Percentiles rank a stretch among this genome's conserved stretches.
Conservation (phyloP, 2,888 invertebrate species). For the Trissolcus japonicus region DNA sequence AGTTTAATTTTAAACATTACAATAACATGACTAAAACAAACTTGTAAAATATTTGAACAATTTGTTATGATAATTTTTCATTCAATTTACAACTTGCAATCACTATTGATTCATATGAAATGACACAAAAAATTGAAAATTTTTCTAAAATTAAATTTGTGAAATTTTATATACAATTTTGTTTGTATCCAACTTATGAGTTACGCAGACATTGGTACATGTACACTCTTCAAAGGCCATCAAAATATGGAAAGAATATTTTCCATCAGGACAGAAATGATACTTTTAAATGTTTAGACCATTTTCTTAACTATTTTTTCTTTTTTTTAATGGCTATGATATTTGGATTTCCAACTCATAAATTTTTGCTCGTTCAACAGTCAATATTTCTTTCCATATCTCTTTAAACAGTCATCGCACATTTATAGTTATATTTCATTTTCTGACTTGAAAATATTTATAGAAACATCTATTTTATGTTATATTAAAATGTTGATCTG, state of each 20-base stretch:
- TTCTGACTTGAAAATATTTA: constrained; percentile 3
- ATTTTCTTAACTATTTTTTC: not conserved
- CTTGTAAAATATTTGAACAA: not conserved
- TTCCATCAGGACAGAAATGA: not conserved
- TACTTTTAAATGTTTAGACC: not conserved
- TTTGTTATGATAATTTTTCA: constrained; percentile 3
- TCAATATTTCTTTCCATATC: constrained; percentile 5
- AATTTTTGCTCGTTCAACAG: constrained; percentile 3
- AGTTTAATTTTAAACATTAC: too few relatives aligned
- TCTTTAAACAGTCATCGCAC: not conserved
- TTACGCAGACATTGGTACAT: constrained; percentile 19
- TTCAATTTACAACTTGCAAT: constrained; percentile 9
- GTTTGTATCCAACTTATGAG: constrained; percentile 9
- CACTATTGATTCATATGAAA: constrained; percentile 2
- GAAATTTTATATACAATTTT: constrained; percentile 18
- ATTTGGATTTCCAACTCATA: not conserved
- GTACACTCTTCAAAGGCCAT: constrained; percentile 25
- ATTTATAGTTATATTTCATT: constrained; percentile 4
- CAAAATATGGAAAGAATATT: constrained; percentile 20
- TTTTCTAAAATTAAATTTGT: not conserved
- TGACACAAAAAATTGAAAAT: not conserved
- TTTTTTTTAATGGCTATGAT: not conserved
- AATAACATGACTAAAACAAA: not conserved
- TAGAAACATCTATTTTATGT: constrained; percentile 3
- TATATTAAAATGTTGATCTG: constrained; percentile 2